A percentile compares a stretch with the other conserved stretches of the same genome.
phyloP scores from a whole-genome alignment of 2,113 vertebrate genomes.

The Myrmecophaga tridactyla region DNA sequence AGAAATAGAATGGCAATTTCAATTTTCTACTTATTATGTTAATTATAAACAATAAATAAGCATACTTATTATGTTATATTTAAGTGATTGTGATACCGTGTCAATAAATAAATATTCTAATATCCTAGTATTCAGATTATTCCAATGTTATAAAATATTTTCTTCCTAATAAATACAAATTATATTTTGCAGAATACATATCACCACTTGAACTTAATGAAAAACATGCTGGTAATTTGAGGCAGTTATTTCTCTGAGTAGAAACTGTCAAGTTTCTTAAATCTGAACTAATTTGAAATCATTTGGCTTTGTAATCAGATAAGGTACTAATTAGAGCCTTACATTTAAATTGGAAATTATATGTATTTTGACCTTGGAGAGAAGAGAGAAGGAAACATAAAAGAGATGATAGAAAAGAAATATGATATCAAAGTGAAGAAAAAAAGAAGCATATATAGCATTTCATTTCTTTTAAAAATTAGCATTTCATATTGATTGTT shows the following conservation, averaged over 20 bases:
- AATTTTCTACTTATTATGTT: no score
- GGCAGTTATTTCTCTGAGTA: not conserved
- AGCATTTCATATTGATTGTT: not conserved
- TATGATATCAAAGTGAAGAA: not conserved
- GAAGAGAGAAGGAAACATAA: not conserved
- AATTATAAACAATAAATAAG: no score
- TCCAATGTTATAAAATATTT: not conserved
- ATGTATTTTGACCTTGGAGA: conserved; percentile 27
- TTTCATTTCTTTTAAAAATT: not conserved
- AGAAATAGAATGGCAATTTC: not conserved
- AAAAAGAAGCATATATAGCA: rapidly evolving
- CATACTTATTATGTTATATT: no score
- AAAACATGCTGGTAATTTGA: not conserved
- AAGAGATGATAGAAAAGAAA: not conserved
- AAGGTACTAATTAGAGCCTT: not conserved
- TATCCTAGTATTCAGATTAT: not conserved
- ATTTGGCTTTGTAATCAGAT: not conserved
- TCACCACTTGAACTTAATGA: conserved; percentile 3
- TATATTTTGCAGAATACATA: not conserved
- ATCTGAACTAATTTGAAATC: conserved; percentile 31
- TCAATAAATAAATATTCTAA: not conserved
- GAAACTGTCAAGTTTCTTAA: conserved; percentile 43
- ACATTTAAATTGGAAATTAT: not conserved
- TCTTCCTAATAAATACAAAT: not conserved
- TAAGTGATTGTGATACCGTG: not conserved